Percentiles rank a stretch among this genome's conserved stretches.
Conservation (phyloP, 1,140 invertebrate genomes). For the Magallana gigas region DNA sequence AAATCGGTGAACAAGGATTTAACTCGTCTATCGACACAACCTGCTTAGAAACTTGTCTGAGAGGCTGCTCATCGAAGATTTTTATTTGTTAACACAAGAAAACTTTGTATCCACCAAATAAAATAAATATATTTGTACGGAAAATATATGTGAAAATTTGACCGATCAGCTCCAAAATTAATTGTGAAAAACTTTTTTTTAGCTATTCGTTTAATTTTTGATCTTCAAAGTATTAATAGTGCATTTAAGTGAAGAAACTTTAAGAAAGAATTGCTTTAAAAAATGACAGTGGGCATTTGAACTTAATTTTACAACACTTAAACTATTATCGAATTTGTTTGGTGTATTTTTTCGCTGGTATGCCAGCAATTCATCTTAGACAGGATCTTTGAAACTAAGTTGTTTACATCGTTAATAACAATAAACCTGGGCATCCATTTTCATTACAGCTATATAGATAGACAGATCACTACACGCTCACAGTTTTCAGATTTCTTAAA, state of each 20-base stretch:
- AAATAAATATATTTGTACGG: too few species aligned
- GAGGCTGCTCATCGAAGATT: too few species aligned
- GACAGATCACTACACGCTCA: conserved; percentile 20
- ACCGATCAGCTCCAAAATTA: too few species aligned
- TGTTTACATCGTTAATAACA: conserved; percentile 32
- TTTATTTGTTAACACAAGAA: too few species aligned
- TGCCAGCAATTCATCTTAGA: conserved; percentile 7
- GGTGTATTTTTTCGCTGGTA: background rate
- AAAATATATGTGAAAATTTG: too few species aligned
- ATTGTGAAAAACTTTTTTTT: too few species aligned
- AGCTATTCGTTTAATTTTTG: too few species aligned
- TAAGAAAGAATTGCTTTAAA: too few species aligned
- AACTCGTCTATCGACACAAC: background rate
- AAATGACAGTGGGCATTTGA: background rate
- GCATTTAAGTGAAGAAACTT: too few species aligned
- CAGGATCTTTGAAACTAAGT: background rate
- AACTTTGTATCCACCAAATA: too few species aligned
- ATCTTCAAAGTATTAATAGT: too few species aligned
- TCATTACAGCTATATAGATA: background rate
- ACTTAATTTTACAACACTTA: conserved; percentile 6
- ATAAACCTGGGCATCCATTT: conserved; percentile 8
- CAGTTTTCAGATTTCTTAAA: conserved; percentile 22
- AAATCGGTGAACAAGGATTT: too few species aligned
- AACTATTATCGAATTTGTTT: conserved; percentile 15
- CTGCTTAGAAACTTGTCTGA: background rate